These are phyloP conservation scores for Tribolium castaneum DNA, from an alignment of 1,140 invertebrate genomes.

Conservation along the genomic window DNA sequence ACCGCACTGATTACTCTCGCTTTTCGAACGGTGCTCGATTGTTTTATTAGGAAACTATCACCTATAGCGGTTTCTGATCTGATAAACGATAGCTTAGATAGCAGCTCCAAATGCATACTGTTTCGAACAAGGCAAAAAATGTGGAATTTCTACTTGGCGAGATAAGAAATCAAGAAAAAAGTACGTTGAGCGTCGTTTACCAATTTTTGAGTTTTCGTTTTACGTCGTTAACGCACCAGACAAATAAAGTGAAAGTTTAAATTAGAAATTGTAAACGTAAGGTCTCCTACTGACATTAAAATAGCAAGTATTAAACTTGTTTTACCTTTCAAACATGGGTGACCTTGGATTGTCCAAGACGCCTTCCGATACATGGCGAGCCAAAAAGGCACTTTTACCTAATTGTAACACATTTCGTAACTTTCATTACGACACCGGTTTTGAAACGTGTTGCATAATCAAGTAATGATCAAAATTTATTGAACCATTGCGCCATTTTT, in stretches of 20 bases:
- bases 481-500: neutral
- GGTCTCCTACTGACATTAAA: constrained; percentile 54
- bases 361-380: constrained; percentile 6
- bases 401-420: neutral
- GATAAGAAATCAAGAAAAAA: constrained; percentile 22
- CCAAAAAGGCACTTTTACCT: neutral
- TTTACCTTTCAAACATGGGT: constrained; percentile 42
- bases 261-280: constrained; percentile 50
- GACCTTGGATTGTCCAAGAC: constrained; percentile 21
- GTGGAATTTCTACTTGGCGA: constrained; percentile 6
- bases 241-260: constrained; percentile 53
- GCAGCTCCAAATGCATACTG: neutral
- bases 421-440: neutral
- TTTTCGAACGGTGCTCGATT: constrained; percentile 32
- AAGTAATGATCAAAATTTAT: neutral
- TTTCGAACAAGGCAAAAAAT: constrained; percentile 25
- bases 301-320: constrained; percentile 44
- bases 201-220: neutral
- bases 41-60: constrained; percentile 27
- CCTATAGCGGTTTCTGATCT: neutral
- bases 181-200: neutral
- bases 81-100: constrained; percentile 4
- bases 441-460: neutral
- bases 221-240: constrained; percentile 2
- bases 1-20: constrained; percentile 21